Conservation (phyloP, 2,797 vertebrate species). For the Dromococcyx pavoninus region DNA sequence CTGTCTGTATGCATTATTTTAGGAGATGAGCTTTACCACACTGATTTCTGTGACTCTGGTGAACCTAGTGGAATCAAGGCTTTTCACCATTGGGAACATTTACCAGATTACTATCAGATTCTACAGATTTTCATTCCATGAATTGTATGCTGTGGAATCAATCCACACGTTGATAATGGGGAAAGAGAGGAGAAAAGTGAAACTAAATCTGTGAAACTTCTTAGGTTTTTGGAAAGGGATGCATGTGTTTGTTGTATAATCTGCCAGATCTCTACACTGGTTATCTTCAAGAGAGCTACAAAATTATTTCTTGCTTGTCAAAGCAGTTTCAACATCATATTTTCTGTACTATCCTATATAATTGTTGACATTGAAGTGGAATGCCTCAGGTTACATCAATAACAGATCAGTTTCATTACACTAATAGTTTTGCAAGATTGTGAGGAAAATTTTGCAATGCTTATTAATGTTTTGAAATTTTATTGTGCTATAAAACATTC, state of each 20-base stretch:
- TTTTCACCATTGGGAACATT: not conserved
- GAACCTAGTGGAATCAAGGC: not conserved
- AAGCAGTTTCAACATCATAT: not conserved
- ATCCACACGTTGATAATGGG: not conserved
- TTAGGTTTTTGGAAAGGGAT: not conserved
- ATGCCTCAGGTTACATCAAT: not conserved
- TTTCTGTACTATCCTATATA: not conserved
- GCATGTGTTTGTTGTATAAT: not conserved
- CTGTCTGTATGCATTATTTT: not conserved
- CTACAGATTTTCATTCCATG: not conserved
- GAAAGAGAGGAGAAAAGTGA: not conserved
- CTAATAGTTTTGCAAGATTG: not conserved
- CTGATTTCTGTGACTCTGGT: not conserved
- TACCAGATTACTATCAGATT: not conserved
- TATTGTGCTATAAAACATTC: not conserved
- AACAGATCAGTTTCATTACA: not conserved
- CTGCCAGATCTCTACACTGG: not conserved
- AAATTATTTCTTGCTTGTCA: not conserved
- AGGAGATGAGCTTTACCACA: not conserved
- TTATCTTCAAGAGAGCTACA: not conserved
- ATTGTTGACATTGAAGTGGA: not conserved
- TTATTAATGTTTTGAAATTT: slow-evolving; percentile 12
- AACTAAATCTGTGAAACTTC: not conserved
- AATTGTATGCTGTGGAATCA: not conserved
- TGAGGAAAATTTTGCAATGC: slow-evolving; percentile 2